Evolutionary conservation across 2,797 vertebrate species (phyloP), one percentile per base, ranked within the genome.

Genomic region (Darevskia mixta): DNA sequence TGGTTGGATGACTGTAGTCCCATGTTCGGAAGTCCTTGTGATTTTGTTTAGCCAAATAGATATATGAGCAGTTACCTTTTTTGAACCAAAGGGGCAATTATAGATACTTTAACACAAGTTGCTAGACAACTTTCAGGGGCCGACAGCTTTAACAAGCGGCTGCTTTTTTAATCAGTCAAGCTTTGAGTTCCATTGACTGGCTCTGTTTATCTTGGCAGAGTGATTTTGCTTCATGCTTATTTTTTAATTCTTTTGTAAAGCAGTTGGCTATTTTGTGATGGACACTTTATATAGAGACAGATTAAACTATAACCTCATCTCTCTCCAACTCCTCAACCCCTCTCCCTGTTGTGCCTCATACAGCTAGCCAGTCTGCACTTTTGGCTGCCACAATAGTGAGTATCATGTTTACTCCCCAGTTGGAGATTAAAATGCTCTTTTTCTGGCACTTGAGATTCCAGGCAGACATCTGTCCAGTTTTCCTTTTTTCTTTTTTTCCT

Each of bases 341-440:
- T 85, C 27, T 38, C 89, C 35, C 49, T 78, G 5, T 86, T 85
- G 80, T 43, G 6, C 91, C 43, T 93, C 72, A 89, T 87, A 64
- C 64, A 90, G 7, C 35, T 87, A 23, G 8, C 1, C 86, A 25
- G 85, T 72, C 79, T 64, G 72, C 45, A 45, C 35, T 89, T 90
- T 92, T 88, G 86, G 80, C 87, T 84, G 85, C 55, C 91, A 76
- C 94, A 90, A 89, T 96, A 93, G 83, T 89, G 93, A 93, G 88
- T 94, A 96, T 93, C 91, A 95, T 92, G 92, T 94, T 93, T 92
- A 88, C 58, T 90, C 69, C 81, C 88, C 94, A 81, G 91, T 20
- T 82, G 18, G 1, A 0, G 85, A 67, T 55, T 55, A 92, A n/a
- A 85, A n/a, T 4, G n/a, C 90, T 94, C 87, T 89, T 88, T 93